A percentile compares a stretch with the other conserved stretches of the same genome.
These are phyloP conservation scores for Lathamus discolor DNA, from an alignment of 2,113 vertebrate species.

Conservation along the genomic window DNA sequence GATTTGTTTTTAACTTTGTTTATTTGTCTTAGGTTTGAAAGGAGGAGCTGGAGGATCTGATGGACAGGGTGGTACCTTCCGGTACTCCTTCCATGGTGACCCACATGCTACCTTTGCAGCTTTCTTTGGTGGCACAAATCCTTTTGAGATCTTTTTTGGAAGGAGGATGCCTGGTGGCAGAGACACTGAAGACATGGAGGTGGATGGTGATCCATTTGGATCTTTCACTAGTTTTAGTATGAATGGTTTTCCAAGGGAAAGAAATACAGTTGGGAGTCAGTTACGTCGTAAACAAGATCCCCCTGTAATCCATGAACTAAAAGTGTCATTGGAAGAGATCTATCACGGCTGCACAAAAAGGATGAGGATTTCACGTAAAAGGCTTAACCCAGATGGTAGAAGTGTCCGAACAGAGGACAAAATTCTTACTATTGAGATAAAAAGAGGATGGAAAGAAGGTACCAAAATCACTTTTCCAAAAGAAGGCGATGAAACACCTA, in stretches of 20 bases:
- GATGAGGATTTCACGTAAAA: slow-evolving; percentile 96
- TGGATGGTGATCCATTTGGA: slow-evolving; percentile 92
- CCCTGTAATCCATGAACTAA: slow-evolving; percentile 92
- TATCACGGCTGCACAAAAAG: slow-evolving; percentile 94
- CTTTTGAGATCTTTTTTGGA: slow-evolving; percentile 98
- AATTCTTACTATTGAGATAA: slow-evolving; percentile 97
- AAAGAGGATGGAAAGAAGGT: slow-evolving; percentile 97
- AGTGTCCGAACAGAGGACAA: slow-evolving; percentile 93
- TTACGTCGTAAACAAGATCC: slow-evolving; percentile 93
- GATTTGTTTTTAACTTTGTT: background rate
- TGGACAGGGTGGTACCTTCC: slow-evolving; percentile 90
- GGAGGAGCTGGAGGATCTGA: slow-evolving; percentile 89
- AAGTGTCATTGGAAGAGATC: slow-evolving; percentile 94
- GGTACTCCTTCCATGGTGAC: slow-evolving; percentile 96
- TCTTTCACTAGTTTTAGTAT: slow-evolving; percentile 91
- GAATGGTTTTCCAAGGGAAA: slow-evolving; percentile 94
- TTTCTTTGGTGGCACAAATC: slow-evolving; percentile 95
- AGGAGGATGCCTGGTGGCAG: slow-evolving; percentile 87
- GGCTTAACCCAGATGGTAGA: slow-evolving; percentile 92
- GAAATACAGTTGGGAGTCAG: slow-evolving; percentile 84
- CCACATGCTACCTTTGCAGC: slow-evolving; percentile 97
- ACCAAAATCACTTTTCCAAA: slow-evolving; percentile 98
- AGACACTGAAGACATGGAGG: slow-evolving; percentile 94
- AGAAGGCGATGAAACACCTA: slow-evolving; percentile 92
- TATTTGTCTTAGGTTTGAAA: slow-evolving; percentile 84